Percentiles rank a stretch among this genome's conserved stretches.
Evolutionary conservation across 2,113 vertebrate genomes (phyloP).

Genomic region (Notothenia coriiceps): DNA sequence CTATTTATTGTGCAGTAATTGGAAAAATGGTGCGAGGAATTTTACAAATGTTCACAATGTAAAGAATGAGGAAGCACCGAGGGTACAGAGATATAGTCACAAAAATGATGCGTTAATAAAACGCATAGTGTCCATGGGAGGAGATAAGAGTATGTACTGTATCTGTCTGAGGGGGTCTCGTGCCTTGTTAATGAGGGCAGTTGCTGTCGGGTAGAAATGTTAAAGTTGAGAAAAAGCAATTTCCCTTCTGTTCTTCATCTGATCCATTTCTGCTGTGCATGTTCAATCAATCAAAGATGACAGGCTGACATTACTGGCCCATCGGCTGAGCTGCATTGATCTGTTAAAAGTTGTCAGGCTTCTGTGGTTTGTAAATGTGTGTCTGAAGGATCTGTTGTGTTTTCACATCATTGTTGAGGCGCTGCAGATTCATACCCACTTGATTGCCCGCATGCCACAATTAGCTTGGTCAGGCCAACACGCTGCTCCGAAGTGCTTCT

Average conservation of each 20-base stretch:
- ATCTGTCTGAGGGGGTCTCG: too few species aligned
- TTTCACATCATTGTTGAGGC: conserved; percentile 21
- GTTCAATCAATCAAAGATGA: conserved; percentile 44
- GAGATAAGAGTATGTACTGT: too few species aligned
- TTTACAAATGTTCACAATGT: too few species aligned
- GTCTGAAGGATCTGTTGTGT: conserved; percentile 46
- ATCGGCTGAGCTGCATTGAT: conserved; percentile 46
- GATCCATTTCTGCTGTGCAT: conserved; percentile 21
- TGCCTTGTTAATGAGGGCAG: too few species aligned
- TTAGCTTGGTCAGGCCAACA: conserved; percentile 55
- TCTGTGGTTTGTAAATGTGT: conserved; percentile 36
- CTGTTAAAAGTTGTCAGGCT: conserved; percentile 38
- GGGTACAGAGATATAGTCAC: too few species aligned
- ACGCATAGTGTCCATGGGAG: too few species aligned
- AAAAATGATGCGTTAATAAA: too few species aligned
- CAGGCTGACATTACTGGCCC: conserved; percentile 21
- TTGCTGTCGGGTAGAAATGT: too few species aligned
- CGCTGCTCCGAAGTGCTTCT: conserved; percentile 34
- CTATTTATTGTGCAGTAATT: too few species aligned
- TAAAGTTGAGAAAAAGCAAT: conserved; percentile 6
- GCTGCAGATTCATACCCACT: conserved; percentile 47
- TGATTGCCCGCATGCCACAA: conserved; percentile 61
- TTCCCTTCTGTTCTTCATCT: conserved; percentile 28
- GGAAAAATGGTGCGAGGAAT: too few species aligned
- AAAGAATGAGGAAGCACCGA: too few species aligned